These are phyloP conservation scores for Epinotia bilunana DNA, from an alignment of 2,888 invertebrate genomes.

Conservation along the genomic window DNA sequence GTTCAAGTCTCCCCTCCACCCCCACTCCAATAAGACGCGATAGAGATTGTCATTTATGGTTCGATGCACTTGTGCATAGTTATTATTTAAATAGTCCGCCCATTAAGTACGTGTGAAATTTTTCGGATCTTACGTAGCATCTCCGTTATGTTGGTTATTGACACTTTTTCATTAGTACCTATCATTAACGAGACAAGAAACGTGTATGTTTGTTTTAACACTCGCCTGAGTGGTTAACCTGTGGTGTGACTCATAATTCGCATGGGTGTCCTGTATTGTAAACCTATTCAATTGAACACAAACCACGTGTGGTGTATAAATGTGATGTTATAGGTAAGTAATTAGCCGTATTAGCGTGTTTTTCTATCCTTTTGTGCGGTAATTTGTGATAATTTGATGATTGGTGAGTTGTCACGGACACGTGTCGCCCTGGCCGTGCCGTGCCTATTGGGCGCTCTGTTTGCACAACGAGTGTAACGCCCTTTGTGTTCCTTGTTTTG, in stretches of 20 bases:
- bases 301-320: conserved; percentile 49
- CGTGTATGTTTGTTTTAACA: conserved; percentile 50
- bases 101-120: conserved; percentile 66
- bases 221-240: conserved; percentile 46
- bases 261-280: conserved; percentile 39
- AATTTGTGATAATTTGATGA: conserved; percentile 76
- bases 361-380: conserved; percentile 58
- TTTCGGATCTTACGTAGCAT: conserved; percentile 58
- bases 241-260: conserved; percentile 50
- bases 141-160: conserved; percentile 64
- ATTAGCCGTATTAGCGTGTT: conserved; percentile 49
- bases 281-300: conserved; percentile 39
- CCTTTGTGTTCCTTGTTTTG: conserved; percentile 83
- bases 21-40: neutral
- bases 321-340: conserved; percentile 49
- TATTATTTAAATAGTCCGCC: conserved; percentile 45
- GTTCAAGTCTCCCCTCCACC: too few species aligned
- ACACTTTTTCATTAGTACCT: conserved; percentile 59
- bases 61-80: conserved; percentile 35
- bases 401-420: conserved; percentile 59
- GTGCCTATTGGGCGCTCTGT: conserved; percentile 63
- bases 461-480: conserved; percentile 80
- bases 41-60: conserved; percentile 27
- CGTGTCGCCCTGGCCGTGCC: conserved; percentile 57
- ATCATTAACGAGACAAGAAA: conserved; percentile 58